phyloP scores from a whole-genome alignment of 2,113 vertebrate genomes.

The Sigmodon hispidus region DNA sequence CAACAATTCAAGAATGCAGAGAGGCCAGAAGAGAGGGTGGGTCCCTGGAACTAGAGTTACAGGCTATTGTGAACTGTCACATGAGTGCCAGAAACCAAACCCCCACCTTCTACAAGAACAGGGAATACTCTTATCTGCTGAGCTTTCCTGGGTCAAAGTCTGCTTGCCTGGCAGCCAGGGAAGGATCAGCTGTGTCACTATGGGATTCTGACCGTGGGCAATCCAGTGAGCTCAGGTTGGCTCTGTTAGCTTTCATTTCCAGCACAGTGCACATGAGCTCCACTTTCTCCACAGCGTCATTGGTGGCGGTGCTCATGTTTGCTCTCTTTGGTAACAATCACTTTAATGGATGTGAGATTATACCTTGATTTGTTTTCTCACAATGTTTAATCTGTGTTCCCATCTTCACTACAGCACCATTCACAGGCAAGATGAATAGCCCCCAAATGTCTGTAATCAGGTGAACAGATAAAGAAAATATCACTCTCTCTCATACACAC shows the following conservation, averaged over 20 bases:
- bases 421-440: background rate
- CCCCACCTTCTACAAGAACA: background rate
- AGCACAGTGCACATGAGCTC: background rate
- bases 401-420: background rate
- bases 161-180: background rate
- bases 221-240: background rate
- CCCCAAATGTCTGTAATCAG: background rate
- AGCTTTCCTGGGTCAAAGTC: background rate
- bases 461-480: background rate
- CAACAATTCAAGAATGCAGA: background rate
- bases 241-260: background rate
- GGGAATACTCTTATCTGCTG: background rate
- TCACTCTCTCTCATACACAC: no score
- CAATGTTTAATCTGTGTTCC: background rate
- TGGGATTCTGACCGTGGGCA: background rate
- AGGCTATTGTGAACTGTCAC: background rate
- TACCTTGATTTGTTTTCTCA: background rate
- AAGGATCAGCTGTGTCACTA: no score
- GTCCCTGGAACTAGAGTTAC: background rate
- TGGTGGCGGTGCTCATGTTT: background rate
- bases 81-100: background rate
- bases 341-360: background rate
- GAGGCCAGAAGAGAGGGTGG: background rate
- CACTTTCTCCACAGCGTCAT: background rate
- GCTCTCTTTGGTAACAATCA: conserved; percentile 13